phyloP scores from a whole-genome alignment of 64 coral and sea anemone species.

The Exaiptasia diaphana region DNA sequence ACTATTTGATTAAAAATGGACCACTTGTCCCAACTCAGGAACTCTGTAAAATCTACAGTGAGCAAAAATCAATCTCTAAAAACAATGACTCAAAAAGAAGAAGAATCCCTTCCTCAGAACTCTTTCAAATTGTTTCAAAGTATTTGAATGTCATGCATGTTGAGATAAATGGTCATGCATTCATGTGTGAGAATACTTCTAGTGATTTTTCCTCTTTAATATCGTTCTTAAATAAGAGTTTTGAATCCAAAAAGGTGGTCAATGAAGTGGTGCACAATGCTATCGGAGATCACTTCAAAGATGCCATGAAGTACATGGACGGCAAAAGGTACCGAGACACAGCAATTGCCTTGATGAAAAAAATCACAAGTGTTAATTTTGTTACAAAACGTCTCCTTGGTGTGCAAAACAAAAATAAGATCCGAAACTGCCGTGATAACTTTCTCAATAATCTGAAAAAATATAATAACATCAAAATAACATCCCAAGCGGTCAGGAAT shows the following conservation, averaged over 20 bases:
- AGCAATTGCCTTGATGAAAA: slow-evolving; percentile 35
- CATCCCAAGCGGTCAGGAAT: slow-evolving; percentile 16
- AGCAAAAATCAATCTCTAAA: not conserved
- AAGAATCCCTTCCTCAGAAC: slow-evolving; percentile 32
- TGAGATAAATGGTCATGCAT: slow-evolving; percentile 25
- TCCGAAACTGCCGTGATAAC: not conserved
- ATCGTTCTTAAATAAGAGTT: slow-evolving; percentile 34
- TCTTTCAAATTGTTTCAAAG: slow-evolving; percentile 38
- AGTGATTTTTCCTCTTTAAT: slow-evolving; percentile 23
- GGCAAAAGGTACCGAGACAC: slow-evolving; percentile 48
- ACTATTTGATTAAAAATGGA: slow-evolving; percentile 26
- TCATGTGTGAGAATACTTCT: slow-evolving; percentile 35
- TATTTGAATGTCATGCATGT: slow-evolving; percentile 61
- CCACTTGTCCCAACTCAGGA: slow-evolving; percentile 34
- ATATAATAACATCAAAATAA: not conserved
- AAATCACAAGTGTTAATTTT: slow-evolving; percentile 39
- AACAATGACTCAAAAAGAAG: slow-evolving; percentile 17
- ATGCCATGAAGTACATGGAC: slow-evolving; percentile 50
- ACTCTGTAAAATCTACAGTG: slow-evolving; percentile 27
- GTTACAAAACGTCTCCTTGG: not conserved
- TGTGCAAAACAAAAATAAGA: not conserved
- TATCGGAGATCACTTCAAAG: slow-evolving; percentile 32
- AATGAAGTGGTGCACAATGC: slow-evolving; percentile 6
- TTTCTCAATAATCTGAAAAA: not conserved
- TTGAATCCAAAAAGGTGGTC: not conserved